These are phyloP conservation scores for Kryptolebias marmoratus DNA, from an alignment of 2,113 vertebrate genomes.

Conservation along the genomic window DNA sequence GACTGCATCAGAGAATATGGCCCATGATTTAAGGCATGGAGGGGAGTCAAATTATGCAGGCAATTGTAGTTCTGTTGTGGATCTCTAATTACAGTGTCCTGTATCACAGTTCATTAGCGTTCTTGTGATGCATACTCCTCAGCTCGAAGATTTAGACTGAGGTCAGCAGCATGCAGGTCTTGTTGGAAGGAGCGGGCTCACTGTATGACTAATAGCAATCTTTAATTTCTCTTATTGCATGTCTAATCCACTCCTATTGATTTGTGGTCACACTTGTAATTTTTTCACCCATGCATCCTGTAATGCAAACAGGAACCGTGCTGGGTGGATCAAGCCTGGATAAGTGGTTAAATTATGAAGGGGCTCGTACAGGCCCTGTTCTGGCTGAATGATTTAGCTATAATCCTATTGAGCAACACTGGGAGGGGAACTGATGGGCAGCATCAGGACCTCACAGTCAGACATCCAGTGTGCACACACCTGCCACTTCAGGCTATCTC, in stretches of 20 bases:
- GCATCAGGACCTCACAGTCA: constrained; percentile 56
- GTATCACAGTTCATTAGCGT: constrained; percentile 36
- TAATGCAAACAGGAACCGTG: constrained; percentile 44
- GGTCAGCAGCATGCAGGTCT: constrained; percentile 24
- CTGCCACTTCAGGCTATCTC: constrained; percentile 66
- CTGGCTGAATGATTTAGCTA: constrained; percentile 68
- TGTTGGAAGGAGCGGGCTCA: constrained; percentile 1
- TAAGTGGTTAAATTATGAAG: constrained; percentile 62
- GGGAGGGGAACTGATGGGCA: constrained; percentile 39
- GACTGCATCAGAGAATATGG: constrained; percentile 42
- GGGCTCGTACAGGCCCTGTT: constrained; percentile 55
- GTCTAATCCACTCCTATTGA: constrained; percentile 9
- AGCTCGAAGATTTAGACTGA: constrained; percentile 34
- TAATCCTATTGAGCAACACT: constrained; percentile 68
- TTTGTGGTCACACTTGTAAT: constrained; percentile 11
- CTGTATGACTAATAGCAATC: constrained; percentile 24
- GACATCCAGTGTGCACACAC: constrained; percentile 63
- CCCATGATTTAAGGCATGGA: constrained; percentile 31
- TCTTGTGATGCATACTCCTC: constrained; percentile 21
- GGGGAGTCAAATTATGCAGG: constrained; percentile 8
- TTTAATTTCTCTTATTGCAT: constrained; percentile 26
- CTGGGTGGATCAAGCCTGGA: constrained; percentile 64
- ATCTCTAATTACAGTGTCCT: constrained; percentile 33
- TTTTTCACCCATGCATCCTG: not conserved
- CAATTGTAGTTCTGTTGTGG: constrained; percentile 29